Evolutionary conservation across 2,797 vertebrate genomes (phyloP).

Genomic region (Sebastes matsubarae): DNA sequence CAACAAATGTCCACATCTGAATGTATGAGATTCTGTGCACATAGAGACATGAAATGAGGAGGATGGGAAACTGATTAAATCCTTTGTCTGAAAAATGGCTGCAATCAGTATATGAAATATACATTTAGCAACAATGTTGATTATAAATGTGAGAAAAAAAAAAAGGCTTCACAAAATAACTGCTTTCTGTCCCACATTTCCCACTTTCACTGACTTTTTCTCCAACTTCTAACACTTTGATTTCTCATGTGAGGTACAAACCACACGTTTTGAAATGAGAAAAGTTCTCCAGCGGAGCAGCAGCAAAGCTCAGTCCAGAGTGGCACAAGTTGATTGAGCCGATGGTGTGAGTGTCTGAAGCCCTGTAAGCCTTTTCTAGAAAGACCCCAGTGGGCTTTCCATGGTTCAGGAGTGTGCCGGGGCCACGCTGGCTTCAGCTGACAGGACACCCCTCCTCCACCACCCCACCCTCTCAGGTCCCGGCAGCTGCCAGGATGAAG

Average conservation of each 20-base stretch:
- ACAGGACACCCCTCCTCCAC: slow-evolving; percentile 56
- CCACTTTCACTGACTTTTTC: not conserved
- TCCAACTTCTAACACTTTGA: slow-evolving; percentile 39
- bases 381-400: slow-evolving; percentile 52
- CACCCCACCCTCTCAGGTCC: slow-evolving; percentile 44
- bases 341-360: slow-evolving; percentile 47
- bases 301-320: slow-evolving; percentile 31
- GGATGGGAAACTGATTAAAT: slow-evolving; percentile 53
- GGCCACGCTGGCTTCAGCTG: slow-evolving; percentile 46
- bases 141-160: slow-evolving; percentile 23
- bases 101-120: slow-evolving; percentile 57
- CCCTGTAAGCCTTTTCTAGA: slow-evolving; percentile 40
- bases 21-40: slow-evolving; percentile 4
- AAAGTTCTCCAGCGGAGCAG: slow-evolving; percentile 37
- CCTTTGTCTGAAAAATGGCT: slow-evolving; percentile 49
- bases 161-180: slow-evolving; percentile 9
- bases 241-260: slow-evolving; percentile 50
- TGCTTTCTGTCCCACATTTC: not conserved
- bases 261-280: slow-evolving; percentile 19
- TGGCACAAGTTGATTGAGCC: slow-evolving; percentile 66
- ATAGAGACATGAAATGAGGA: not conserved
- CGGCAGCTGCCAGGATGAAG: slow-evolving; percentile 66
- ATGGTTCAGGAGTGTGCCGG: slow-evolving; percentile 45
- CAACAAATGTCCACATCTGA: not conserved
- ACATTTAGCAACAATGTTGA: slow-evolving; percentile 40